Base-by-base conservation (phyloP, 2,797 vertebrate genomes). In the Psittacula echo region DNA sequence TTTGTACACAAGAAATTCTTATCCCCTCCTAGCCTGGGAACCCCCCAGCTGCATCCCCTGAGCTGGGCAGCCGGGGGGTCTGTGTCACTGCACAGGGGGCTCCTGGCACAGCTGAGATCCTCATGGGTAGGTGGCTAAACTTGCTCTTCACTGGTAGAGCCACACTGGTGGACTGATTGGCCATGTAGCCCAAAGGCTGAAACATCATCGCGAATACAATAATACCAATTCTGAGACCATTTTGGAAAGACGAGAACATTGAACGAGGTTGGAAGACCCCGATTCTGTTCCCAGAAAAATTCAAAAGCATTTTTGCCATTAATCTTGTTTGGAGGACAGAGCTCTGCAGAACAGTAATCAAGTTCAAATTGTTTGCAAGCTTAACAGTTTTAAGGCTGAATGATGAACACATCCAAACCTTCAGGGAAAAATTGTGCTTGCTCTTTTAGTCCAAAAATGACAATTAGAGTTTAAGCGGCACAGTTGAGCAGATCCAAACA, bases 401-500 rank as follows among this genome's bases (percentile, higher is more conserved):
- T 58, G 92, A 97, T 93, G 94, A 97, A 97, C 86, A 93, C 44
- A 95, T 94, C 61, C 51, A 96, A 85, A 85, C 64, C 86, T 96
- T 94, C 10, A 5, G 94, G 97, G 97, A 96, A 87, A 90, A 95
- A 90, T 94, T 87, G 83, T 94, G 13, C 92, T 93, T 95, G 94
- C 86, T 87, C 48, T 95, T 96, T 87, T 94, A 95, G 90, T 94
- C 95, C 96, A 96, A 96, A 97, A 94, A 82, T 77, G 90, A 97
- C 95, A 96, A 96, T 89, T 92, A 93, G 82, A 92, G 78, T 94
- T 97, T 96, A 97, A 96, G 96, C 93, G 89, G 95, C 91, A 97
- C 67, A 96, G 85, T 94, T 91, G 76, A 96, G 60, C 71, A 75
- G 79, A 95, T 95, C 85, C 95, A 95, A 96, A 94, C 91, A 94